Conservation (phyloP, 2,888 invertebrate species). For the Sphaeridia pumilis region DNA sequence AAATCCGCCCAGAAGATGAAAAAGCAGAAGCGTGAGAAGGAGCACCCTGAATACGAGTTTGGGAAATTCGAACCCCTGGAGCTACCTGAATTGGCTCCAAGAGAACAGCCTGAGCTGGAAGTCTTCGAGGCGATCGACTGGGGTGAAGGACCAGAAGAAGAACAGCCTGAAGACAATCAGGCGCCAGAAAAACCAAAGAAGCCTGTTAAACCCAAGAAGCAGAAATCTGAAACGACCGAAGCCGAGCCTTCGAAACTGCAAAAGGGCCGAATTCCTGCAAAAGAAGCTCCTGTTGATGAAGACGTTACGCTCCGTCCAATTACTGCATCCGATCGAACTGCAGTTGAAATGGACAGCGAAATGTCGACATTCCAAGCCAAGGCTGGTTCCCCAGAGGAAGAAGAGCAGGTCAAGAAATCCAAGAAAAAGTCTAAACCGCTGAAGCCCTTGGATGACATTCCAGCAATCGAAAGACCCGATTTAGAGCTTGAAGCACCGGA, state of each 20-base stretch:
- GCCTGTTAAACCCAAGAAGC: background rate
- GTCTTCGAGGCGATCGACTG: constrained; percentile 12
- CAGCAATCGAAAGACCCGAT: too few species aligned
- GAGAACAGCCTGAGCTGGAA: constrained; percentile 11
- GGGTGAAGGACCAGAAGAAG: constrained; percentile 16
- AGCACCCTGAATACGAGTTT: too few species aligned
- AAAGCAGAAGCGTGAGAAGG: too few species aligned
- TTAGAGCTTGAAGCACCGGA: too few species aligned
- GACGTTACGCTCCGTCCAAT: too few species aligned
- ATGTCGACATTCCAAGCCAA: too few species aligned
- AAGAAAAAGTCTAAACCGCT: background rate
- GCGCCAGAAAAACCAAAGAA: constrained; percentile 37
- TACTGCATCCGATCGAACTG: background rate
- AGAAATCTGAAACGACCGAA: background rate
- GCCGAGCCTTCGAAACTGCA: background rate
- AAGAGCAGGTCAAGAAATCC: background rate
- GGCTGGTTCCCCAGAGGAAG: background rate
- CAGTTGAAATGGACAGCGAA: background rate
- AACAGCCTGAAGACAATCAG: constrained; percentile 11
- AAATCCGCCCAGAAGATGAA: background rate
- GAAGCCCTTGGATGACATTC: background rate
- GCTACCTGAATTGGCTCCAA: constrained; percentile 2
- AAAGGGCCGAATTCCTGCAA: constrained; percentile 1
- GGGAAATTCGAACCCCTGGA: constrained; percentile 13
- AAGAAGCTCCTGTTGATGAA: background rate